Conservation (phyloP, 2,797 vertebrate species). For the Falco naumanni region DNA sequence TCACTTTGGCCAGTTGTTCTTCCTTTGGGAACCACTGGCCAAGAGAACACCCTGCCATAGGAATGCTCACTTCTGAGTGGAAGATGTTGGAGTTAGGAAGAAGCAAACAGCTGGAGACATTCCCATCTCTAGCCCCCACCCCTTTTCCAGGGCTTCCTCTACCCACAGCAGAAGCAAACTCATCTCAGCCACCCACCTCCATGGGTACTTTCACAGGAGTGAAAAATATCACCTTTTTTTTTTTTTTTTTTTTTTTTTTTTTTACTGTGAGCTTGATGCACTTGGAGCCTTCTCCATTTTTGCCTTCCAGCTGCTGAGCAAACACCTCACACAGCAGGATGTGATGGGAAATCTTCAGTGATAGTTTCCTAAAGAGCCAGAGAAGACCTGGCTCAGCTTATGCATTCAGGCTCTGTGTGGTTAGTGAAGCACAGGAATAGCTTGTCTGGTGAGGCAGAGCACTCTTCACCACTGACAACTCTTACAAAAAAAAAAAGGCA, state of each 20-base stretch:
- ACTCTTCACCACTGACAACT: background rate
- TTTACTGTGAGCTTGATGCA: background rate
- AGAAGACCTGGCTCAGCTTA: background rate
- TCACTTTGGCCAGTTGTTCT: background rate
- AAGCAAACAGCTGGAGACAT: background rate
- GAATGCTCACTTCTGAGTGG: background rate
- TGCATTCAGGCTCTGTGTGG: background rate
- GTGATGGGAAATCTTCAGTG: background rate
- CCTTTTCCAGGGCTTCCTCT: background rate
- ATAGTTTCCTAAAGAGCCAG: background rate
- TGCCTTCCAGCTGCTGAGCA: background rate
- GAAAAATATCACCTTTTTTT: no score
- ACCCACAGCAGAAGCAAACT: background rate
- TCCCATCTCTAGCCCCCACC: background rate
- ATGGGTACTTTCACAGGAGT: background rate
- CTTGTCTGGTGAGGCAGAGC: background rate
- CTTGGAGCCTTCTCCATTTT: background rate
- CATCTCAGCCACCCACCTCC: background rate
- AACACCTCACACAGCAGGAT: background rate
- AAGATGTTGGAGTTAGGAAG: background rate
- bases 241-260: no score
- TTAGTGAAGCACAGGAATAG: background rate
- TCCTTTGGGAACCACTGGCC: background rate
- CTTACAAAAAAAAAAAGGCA: background rate
- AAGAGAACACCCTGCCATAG: background rate